A percentile compares a stretch with the other conserved stretches of the same genome.
phyloP scores from a whole-genome alignment of 1,140 invertebrate species.

The Lineus longissimus region DNA sequence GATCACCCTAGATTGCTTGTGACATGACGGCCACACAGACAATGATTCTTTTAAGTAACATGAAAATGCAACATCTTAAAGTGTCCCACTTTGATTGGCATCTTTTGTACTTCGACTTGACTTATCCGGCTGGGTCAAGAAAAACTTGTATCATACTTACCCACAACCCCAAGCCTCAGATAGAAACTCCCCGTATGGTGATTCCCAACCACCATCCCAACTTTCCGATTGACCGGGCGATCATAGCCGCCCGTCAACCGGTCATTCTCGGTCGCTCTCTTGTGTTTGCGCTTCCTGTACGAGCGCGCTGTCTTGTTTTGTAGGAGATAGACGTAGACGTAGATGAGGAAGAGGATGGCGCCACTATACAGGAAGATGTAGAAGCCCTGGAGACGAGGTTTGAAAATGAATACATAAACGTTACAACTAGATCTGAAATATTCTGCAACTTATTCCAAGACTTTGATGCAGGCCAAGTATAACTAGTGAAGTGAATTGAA shows the following conservation, averaged over 20 bases:
- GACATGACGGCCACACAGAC: too few species aligned
- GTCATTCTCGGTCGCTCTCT: conserved; percentile 55
- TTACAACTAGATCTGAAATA: too few species aligned
- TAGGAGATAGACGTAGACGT: conserved; percentile 93
- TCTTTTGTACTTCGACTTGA: too few species aligned
- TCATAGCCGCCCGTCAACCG: conserved; percentile 23
- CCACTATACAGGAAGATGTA: conserved; percentile 94
- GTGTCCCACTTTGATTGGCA: too few species aligned
- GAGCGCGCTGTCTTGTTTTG: conserved; percentile 55
- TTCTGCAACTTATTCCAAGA: too few species aligned
- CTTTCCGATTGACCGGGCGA: background rate
- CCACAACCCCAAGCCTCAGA: conserved; percentile 89
- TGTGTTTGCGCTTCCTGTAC: conserved; percentile 2
- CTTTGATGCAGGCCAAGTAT: too few species aligned
- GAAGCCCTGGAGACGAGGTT: conserved; percentile 69
- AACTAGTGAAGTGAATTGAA: too few species aligned
- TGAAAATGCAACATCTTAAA: too few species aligned
- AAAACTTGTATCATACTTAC: conserved; percentile 63
- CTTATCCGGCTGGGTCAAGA: too few species aligned
- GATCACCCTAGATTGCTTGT: too few species aligned
- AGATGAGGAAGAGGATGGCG: conserved; percentile 91
- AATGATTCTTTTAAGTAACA: too few species aligned
- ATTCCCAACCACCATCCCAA: conserved; percentile 4
- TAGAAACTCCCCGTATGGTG: conserved; percentile 80
- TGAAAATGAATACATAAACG: background rate